phyloP scores from a whole-genome alignment of 2,888 invertebrate genomes.

The Coelinius sp. region DNA sequence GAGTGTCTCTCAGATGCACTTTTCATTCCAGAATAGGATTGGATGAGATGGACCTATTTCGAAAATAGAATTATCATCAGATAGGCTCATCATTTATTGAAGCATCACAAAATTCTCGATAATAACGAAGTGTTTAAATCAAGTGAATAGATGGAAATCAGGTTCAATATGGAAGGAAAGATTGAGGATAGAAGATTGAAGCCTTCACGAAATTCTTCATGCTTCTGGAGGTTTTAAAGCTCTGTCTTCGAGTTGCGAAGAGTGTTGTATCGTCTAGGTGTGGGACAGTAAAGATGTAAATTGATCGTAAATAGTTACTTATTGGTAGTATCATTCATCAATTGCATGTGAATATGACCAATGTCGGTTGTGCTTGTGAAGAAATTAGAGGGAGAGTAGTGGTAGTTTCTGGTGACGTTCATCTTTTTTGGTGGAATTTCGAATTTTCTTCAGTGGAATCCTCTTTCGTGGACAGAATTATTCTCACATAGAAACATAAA shows the following conservation, averaged over 20 bases:
- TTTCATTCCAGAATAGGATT: conserved; percentile 62
- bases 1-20: not conserved
- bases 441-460: not conserved
- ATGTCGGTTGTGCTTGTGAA: conserved; percentile 68
- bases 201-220: not conserved
- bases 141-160: not conserved
- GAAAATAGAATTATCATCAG: conserved; percentile 71
- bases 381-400: conserved; percentile 67
- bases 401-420: conserved; percentile 68
- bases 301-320: conserved; percentile 11
- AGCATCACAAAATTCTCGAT: too few relatives aligned
- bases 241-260: not conserved
- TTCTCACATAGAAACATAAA: not conserved
- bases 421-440: conserved; percentile 56
- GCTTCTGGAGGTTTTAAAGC: not conserved
- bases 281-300: not conserved
- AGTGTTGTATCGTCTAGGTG: not conserved
- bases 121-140: not conserved
- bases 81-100: too few relatives aligned
- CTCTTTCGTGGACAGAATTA: not conserved
- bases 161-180: not conserved
- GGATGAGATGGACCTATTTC: conserved; percentile 68
- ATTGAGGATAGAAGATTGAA: not conserved
- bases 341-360: conserved; percentile 63
- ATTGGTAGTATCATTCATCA: conserved; percentile 21